Evolutionary conservation across 2,888 invertebrate genomes (phyloP), one percentile per base, ranked within the genome.

Genomic region (Rotaria sp.): DNA sequence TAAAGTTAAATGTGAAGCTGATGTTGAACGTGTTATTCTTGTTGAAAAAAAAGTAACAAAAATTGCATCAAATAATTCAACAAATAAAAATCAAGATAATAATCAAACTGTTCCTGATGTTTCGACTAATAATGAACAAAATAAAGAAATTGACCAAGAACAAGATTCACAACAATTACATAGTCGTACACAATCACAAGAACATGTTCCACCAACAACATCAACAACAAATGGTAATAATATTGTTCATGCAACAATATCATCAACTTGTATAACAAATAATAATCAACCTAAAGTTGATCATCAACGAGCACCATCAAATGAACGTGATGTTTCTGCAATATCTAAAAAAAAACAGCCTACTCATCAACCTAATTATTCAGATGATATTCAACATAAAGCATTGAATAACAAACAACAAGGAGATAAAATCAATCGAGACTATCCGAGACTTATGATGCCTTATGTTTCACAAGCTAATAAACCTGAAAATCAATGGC

Each of bases 21-120:
- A 80, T 45, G 80, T 80, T 80, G 80, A 80, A 45, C 80, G 80
- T 80, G 80, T 80, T 80, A 80, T 80, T n/a, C 45, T 80, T 26
- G 80, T 80, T 80, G 80, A 80, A 80, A 80, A 80, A 45, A 45
- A 45, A 45, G 8, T n/a, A 80, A 26, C n/a, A 45, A 80, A 80
- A 45, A 13, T 8, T 80, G 7, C 13, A n/a, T 1, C 41, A 10
- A 45, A n/a, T n/a, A 41, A 80, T 15, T 2, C 45, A n/a, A 45
- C 41, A 26, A 80, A 0, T 26, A 45, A 26, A 2, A 24, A 1
- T n/a, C 3, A 45, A 26, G 45, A 80, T 15, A 45, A 41, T 45
- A 80, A 41, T 45, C 41, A 80, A 41, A 45, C 80, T 15, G n/a
- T n/a, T 45, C 45, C n/a, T 26, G 45, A 41, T 41, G 2, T n/a